phyloP scores from a whole-genome alignment of 2,113 vertebrate genomes.

The Pycnonotus jocosus region DNA sequence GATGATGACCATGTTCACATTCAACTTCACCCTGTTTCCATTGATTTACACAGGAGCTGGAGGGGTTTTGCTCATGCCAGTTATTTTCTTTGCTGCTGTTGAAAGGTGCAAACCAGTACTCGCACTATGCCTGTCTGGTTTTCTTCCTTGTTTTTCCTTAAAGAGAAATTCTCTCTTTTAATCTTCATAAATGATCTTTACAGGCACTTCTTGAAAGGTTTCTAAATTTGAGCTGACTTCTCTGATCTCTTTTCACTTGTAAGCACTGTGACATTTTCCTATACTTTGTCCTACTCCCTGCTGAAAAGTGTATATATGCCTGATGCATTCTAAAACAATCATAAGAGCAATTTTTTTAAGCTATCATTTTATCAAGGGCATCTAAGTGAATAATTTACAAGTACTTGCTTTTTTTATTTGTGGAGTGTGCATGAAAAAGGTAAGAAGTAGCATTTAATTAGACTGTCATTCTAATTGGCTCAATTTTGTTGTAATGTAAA shows the following conservation, averaged over 20 bases:
- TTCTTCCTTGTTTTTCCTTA: not conserved
- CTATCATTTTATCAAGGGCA: not conserved
- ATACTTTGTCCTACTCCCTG: not conserved
- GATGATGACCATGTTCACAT: not conserved
- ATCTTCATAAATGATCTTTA: constrained; percentile 32
- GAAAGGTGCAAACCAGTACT: not conserved
- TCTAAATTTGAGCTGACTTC: constrained; percentile 13
- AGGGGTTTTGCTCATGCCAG: not conserved
- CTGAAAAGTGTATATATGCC: not conserved
- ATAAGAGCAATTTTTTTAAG: not conserved
- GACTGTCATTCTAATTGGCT: not conserved
- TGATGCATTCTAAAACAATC: not conserved
- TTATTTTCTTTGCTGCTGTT: not conserved
- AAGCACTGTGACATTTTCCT: constrained; percentile 9
- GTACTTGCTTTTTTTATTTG: not conserved
- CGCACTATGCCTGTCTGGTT: not conserved
- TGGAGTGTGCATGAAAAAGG: not conserved
- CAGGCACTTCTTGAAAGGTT: not conserved
- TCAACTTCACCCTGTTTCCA: not conserved
- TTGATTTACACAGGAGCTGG: not conserved
- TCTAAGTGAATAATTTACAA: constrained; percentile 29
- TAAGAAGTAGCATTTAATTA: not conserved
- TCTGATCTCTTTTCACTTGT: constrained; percentile 25
- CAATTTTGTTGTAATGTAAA: not conserved
- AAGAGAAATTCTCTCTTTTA: constrained; percentile 23